A percentile compares a stretch with the other conserved stretches of the same genome.
These are phyloP conservation scores for Polylopha cassiicola DNA, from an alignment of 2,888 invertebrate genomes.

Conservation along the genomic window DNA sequence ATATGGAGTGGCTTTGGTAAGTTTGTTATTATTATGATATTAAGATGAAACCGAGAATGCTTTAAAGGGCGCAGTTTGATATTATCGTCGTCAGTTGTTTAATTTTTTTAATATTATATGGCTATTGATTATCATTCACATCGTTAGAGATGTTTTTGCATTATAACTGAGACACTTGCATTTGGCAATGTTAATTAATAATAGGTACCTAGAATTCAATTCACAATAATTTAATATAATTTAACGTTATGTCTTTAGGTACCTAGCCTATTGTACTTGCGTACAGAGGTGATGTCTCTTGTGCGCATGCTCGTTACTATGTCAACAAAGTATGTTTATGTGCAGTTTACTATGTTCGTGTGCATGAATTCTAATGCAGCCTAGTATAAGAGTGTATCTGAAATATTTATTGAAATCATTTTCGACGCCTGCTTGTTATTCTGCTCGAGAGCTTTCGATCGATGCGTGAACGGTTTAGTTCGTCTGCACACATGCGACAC, in stretches of 20 bases:
- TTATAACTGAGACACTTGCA: too few relatives aligned
- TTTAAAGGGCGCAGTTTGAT: too few relatives aligned
- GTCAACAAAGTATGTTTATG: slow-evolving; percentile 57
- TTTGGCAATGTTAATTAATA: too few relatives aligned
- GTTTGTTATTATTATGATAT: slow-evolving; percentile 43
- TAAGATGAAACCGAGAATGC: too few relatives aligned
- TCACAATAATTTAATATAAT: slow-evolving; percentile 20
- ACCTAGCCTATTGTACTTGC: slow-evolving; percentile 60
- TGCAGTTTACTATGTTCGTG: slow-evolving; percentile 28
- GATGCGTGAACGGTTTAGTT: slow-evolving; percentile 13
- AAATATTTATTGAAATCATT: slow-evolving; percentile 19
- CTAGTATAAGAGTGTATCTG: slow-evolving; percentile 14
- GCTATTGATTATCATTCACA: too few relatives aligned
- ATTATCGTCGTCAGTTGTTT: too few relatives aligned
- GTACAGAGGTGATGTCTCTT: slow-evolving; percentile 38
- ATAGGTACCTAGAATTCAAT: too few relatives aligned
- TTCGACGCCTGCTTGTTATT: slow-evolving; percentile 19
- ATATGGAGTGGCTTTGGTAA: slow-evolving; percentile 63
- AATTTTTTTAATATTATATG: too few relatives aligned
- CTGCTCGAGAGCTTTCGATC: slow-evolving; percentile 14
- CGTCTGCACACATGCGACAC: slow-evolving; percentile 10
- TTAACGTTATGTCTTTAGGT: slow-evolving; percentile 38
- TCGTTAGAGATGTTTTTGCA: too few relatives aligned
- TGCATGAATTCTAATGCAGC: slow-evolving; percentile 25
- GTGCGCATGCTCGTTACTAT: slow-evolving; percentile 68